Evolutionary conservation across 2,797 vertebrate species (phyloP).

Genomic region (Coregonus sp.): DNA sequence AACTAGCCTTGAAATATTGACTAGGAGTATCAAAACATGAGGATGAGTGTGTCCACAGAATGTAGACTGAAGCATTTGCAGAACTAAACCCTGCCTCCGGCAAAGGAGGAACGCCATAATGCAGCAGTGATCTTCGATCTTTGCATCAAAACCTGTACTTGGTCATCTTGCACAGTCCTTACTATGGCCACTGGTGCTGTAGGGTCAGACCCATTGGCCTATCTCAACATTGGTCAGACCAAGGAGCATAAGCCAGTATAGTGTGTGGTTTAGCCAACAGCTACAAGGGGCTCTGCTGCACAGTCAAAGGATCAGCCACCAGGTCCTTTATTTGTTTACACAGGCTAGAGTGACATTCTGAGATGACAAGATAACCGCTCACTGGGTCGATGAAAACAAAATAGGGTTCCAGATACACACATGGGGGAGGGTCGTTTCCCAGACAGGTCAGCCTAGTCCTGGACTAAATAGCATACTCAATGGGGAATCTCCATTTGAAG

Average conservation of each 20-base stretch:
- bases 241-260: background rate
- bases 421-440: background rate
- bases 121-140: background rate
- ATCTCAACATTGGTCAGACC: background rate
- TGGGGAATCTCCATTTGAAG: constrained; percentile 46
- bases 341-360: too few species aligned
- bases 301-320: background rate
- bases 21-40: too few species aligned
- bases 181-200: too few species aligned
- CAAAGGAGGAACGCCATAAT: too few species aligned
- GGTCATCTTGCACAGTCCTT: too few species aligned
- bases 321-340: background rate
- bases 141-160: too few species aligned
- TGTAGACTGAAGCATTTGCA: background rate
- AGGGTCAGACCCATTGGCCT: too few species aligned
- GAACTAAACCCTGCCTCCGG: background rate
- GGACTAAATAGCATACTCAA: background rate
- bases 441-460: background rate
- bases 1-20: too few species aligned
- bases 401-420: background rate
- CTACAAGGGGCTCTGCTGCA: background rate
- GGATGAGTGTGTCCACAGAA: too few species aligned
- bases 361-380: background rate
- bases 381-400: background rate
- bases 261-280: background rate